Conservation (phyloP, 2,113 vertebrate species). For the Hemiprocne comata region DNA sequence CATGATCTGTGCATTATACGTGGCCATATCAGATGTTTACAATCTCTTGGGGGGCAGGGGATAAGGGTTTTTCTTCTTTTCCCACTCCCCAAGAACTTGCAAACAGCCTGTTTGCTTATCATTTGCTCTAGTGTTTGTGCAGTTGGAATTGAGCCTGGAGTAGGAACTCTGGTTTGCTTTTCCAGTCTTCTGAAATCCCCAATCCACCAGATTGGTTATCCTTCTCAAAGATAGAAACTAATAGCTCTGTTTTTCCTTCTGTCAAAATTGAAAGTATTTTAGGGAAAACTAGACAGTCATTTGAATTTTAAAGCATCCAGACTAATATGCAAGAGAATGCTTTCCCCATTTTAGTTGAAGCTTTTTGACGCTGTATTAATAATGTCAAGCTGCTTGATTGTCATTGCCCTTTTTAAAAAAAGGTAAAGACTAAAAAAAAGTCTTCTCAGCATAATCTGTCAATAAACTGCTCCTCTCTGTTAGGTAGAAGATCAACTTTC, state of each 20-base stretch:
- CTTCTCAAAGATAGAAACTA: neutral
- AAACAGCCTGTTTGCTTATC: neutral
- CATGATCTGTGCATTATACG: neutral
- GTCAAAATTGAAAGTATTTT: neutral
- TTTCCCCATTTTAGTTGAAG: neutral
- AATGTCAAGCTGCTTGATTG: neutral
- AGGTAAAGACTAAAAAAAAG: neutral
- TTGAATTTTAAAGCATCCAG: neutral
- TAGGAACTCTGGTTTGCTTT: neutral
- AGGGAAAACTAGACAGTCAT: neutral
- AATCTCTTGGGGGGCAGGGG: neutral
- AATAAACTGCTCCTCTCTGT: neutral
- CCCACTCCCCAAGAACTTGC: neutral
- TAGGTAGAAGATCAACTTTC: neutral
- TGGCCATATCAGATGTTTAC: neutral
- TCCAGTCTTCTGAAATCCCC: neutral
- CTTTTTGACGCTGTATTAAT: neutral
- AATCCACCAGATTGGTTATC: neutral
- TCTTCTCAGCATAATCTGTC: neutral
- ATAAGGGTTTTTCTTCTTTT: neutral
- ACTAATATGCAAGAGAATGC: neutral
- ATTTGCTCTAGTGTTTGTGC: neutral
- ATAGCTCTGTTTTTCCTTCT: neutral
- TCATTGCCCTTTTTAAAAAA: neutral
- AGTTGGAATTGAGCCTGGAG: neutral